Percentiles rank a stretch among this genome's conserved stretches.
Evolutionary conservation across 1,140 invertebrate species (phyloP).

Genomic region (Anthonomus grandis): DNA sequence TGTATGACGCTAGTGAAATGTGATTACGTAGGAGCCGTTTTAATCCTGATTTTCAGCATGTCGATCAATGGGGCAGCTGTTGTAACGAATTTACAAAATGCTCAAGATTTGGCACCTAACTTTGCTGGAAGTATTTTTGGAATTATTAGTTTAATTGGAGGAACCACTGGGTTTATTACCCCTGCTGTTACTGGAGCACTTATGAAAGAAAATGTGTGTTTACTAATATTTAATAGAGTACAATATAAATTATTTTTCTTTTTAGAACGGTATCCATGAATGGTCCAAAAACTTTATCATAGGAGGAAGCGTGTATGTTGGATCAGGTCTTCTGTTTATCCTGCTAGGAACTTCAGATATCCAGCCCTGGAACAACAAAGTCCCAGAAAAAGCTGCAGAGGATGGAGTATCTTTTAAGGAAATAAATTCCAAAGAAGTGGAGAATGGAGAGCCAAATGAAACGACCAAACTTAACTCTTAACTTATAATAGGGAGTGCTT

Average conservation of each 20-base stretch:
- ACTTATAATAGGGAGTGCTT: no score
- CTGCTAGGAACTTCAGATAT: conserved; percentile 51
- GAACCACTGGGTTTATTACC: conserved; percentile 70
- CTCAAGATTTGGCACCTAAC: conserved; percentile 79
- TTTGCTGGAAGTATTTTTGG: conserved; percentile 75
- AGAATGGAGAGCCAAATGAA: conserved; percentile 9
- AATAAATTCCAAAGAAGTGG: conserved; percentile 11
- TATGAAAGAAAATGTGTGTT: conserved; percentile 59
- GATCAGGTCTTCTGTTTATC: conserved; percentile 54
- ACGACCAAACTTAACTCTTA: conserved; percentile 16
- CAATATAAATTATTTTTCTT: conserved; percentile 4
- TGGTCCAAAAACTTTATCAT: conserved; percentile 63
- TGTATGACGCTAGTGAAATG: conserved; percentile 65
- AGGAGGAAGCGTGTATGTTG: conserved; percentile 52
- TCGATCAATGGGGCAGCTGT: conserved; percentile 81
- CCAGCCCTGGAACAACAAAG: conserved; percentile 49
- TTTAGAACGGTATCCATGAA: conserved; percentile 55
- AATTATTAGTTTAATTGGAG: conserved; percentile 69
- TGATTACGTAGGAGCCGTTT: conserved; percentile 58
- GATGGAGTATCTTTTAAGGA: conserved; percentile 13
- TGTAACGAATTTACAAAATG: conserved; percentile 78
- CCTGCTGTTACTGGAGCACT: conserved; percentile 67
- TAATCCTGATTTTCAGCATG: conserved; percentile 69
- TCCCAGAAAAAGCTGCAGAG: neutral
- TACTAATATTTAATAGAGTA: neutral